These are phyloP conservation scores for Enteromius viviparus DNA, from an alignment of 2,797 vertebrate species.

Conservation along the genomic window DNA sequence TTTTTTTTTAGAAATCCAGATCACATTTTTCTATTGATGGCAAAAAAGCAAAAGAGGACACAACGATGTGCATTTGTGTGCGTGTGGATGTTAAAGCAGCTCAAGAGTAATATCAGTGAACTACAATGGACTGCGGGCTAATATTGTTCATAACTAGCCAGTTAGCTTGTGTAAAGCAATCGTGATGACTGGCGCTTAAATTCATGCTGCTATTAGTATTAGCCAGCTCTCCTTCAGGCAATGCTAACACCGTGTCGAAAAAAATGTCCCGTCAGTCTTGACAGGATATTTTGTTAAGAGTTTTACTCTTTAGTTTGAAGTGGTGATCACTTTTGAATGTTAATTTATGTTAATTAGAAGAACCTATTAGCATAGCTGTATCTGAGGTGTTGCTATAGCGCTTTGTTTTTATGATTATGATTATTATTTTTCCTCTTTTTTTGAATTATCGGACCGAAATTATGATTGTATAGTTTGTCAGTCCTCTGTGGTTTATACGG, in stretches of 20 bases:
- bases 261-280: slow-evolving; percentile 53
- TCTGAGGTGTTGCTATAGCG: slow-evolving; percentile 55
- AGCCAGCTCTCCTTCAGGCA: slow-evolving; percentile 61
- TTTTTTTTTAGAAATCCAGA: slow-evolving; percentile 10
- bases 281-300: slow-evolving; percentile 41
- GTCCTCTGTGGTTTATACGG: slow-evolving; percentile 56
- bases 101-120: slow-evolving; percentile 16
- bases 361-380: slow-evolving; percentile 64
- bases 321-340: slow-evolving; percentile 78
- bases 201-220: slow-evolving; percentile 72
- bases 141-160: slow-evolving; percentile 29
- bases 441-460: slow-evolving; percentile 58
- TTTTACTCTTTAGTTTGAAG: slow-evolving; percentile 73
- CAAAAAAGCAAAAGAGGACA: not conserved
- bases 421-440: slow-evolving; percentile 30
- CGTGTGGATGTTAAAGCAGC: slow-evolving; percentile 1
- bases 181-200: slow-evolving; percentile 65
- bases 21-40: not conserved
- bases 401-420: slow-evolving; percentile 36
- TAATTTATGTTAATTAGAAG: slow-evolving; percentile 73
- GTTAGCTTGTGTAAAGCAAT: slow-evolving; percentile 58
- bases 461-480: slow-evolving; percentile 61
- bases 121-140: slow-evolving; percentile 22
- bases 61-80: not conserved
- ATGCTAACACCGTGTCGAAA: slow-evolving; percentile 51